These are phyloP conservation scores for Agrilus biguttatus DNA, from an alignment of 2,888 invertebrate genomes.

Conservation along the genomic window DNA sequence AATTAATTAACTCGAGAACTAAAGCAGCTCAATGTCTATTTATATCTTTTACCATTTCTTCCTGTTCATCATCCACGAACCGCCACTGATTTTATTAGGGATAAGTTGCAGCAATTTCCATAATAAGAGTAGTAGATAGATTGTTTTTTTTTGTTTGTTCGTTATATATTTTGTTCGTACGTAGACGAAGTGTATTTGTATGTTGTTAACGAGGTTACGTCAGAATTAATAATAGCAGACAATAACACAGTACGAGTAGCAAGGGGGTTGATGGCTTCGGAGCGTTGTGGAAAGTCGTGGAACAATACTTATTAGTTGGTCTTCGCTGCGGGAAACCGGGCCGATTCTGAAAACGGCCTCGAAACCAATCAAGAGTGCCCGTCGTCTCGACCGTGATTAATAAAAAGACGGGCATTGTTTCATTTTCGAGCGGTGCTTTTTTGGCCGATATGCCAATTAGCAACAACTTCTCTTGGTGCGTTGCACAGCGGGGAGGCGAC, in stretches of 20 bases:
- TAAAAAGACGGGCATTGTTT: slow-evolving; percentile 12
- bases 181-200: no score
- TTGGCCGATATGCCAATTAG: slow-evolving; percentile 10
- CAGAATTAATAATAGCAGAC: slow-evolving; percentile 14
- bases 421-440: slow-evolving; percentile 19
- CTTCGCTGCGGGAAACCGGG: slow-evolving; percentile 11
- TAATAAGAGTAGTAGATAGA: no score
- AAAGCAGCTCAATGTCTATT: no score
- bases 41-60: no score
- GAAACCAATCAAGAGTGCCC: slow-evolving; percentile 12
- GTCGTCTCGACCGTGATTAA: slow-evolving; percentile 13
- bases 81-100: no score
- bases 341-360: slow-evolving; percentile 10
- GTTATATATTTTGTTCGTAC: no score
- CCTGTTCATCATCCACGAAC: no score
- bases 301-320: slow-evolving; percentile 13
- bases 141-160: no score
- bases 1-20: no score
- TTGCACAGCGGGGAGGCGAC: slow-evolving; percentile 7
- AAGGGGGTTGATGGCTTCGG: slow-evolving; percentile 5
- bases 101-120: no score
- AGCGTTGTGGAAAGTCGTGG: slow-evolving; percentile 9
- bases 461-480: slow-evolving; percentile 11
- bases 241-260: slow-evolving; percentile 14
- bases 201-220: not conserved